Evolutionary conservation across 2,113 vertebrate species (phyloP), one percentile per base, ranked within the genome.

Genomic region (Sinocyclocheilus rhinocerous): DNA sequence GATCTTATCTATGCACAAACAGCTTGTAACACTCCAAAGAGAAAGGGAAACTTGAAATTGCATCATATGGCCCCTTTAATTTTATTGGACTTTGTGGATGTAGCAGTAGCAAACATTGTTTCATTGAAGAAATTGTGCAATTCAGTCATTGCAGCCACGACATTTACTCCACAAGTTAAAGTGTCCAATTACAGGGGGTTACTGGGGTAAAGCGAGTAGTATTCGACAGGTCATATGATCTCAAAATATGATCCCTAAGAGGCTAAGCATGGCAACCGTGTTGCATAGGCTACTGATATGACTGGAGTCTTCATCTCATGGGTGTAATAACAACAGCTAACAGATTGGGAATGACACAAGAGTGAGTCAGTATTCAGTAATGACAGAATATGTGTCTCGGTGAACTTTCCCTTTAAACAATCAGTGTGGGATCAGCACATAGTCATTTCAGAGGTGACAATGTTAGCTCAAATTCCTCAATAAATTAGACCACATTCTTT

Each of bases 321-420:
- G 33, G 29, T 9, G 20, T 48, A 75, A 42, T 11, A 72, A 20
- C 18, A 24, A 42, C 39, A 45, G 39, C 39, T 24, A 75, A 75
- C 22, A 22, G 33, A 4, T 39, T 39, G 12, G 70, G 6, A 75
- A 45, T 1, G 39, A 75, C 39, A 75, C 36, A 75, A 75, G 22
- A 75, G 72, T 75, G 39, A 75, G 72, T 48, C 72, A 24, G 42
- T 75, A 24, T 42, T 48, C 42, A 26, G 42, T n/a, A 45, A 75
- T 45, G 39, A n/a, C 20, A n/a, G 36, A 73, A 45, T n/a, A 36
- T 42, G 11, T 72, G 16, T n/a, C 70, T 42, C 2, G 13, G 67
- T 45, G 22, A 75, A 48, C n/a, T 76, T 50, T 24, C 73, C 26
- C 73, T 76, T 76, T 50, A 26, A 76, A 76, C 73, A 8, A 24